Conservation (phyloP, 2,113 vertebrate species). For the Coracopsis vasa region DNA sequence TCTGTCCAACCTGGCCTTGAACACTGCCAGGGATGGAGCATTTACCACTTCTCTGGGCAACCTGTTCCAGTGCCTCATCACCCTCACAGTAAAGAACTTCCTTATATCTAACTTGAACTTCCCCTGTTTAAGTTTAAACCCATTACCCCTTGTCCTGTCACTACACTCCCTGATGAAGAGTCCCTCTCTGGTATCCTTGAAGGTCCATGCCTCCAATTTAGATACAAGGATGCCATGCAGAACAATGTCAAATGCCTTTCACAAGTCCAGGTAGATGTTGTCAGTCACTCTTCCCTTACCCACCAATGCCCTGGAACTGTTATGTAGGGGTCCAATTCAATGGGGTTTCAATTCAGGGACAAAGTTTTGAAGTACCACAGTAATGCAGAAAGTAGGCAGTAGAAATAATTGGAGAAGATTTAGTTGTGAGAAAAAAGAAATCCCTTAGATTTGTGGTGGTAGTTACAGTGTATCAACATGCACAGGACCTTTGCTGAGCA, state of each 20-base stretch:
- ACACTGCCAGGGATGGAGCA: too few relatives aligned
- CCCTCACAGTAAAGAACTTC: not conserved
- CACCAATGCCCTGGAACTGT: not conserved
- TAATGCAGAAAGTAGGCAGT: not conserved
- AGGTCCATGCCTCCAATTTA: not conserved
- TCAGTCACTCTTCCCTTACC: not conserved
- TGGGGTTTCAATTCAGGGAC: not conserved
- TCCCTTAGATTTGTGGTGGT: not conserved
- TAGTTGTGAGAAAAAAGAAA: not conserved
- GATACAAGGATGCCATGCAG: not conserved
- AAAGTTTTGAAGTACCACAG: not conserved
- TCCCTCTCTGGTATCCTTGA: not conserved
- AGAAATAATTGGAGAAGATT: not conserved
- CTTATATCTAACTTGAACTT: not conserved
- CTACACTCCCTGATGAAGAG: not conserved
- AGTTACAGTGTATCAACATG: accelerated
- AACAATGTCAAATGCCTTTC: not conserved
- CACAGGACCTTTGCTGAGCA: not conserved
- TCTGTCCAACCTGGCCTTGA: too few relatives aligned
- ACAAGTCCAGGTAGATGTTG: not conserved
- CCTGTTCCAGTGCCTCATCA: not conserved
- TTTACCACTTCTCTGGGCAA: not conserved
- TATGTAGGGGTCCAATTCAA: not conserved
- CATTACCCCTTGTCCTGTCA: not conserved
- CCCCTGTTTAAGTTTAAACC: not conserved